Percentiles rank a stretch among this genome's conserved stretches.
Conservation (phyloP, 2,797 vertebrate genomes). For the Peromyscus aztecus region DNA sequence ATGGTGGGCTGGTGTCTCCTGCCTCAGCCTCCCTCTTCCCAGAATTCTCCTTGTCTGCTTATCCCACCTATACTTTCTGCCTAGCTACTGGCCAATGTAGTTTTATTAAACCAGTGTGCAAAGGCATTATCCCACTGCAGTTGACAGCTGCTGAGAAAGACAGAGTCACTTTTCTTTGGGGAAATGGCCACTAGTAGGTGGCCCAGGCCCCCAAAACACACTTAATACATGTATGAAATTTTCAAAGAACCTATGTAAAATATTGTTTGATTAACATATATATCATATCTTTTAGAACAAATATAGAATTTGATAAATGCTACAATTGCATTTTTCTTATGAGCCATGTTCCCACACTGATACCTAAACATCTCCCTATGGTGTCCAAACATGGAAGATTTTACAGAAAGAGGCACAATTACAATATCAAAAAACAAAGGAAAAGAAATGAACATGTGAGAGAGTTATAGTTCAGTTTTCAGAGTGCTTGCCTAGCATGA, state of each 20-base stretch:
- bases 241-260: not conserved
- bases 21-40: too few species aligned
- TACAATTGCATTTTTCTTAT: not conserved
- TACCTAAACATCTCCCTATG: not conserved
- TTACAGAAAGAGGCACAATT: not conserved
- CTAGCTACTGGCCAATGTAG: too few species aligned
- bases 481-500: not conserved
- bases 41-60: too few species aligned
- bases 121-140: not conserved
- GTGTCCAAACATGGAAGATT: not conserved
- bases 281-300: slow-evolving; percentile 18
- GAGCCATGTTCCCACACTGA: not conserved
- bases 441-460: not conserved
- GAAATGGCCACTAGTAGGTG: not conserved
- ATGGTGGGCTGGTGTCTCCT: too few species aligned
- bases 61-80: too few species aligned
- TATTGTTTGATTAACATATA: not conserved
- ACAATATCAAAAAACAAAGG: not conserved
- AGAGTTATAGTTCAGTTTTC: not conserved
- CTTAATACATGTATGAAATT: not conserved
- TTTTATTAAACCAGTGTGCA: too few species aligned
- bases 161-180: not conserved
- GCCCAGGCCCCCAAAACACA: not conserved
- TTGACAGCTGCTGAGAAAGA: not conserved
- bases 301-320: not conserved